These are phyloP conservation scores for Andinoacara biseriatus DNA, from an alignment of 2,113 vertebrate species.

Conservation along the genomic window DNA sequence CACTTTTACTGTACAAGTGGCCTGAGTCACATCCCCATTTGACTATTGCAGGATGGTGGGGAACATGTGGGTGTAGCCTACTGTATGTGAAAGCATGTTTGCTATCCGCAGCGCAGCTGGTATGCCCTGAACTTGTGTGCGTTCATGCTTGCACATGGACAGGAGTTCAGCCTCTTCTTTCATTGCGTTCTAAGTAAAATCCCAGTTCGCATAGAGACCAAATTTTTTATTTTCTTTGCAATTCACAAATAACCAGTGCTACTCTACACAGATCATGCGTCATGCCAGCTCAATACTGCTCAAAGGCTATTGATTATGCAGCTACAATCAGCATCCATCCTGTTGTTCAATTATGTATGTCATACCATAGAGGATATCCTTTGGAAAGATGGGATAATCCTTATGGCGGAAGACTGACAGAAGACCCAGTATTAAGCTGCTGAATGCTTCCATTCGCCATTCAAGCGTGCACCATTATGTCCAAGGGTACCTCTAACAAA, in stretches of 20 bases:
- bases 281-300: constrained; percentile 38
- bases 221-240: constrained; percentile 3
- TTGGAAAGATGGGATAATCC: constrained; percentile 10
- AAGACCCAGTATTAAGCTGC: not conserved
- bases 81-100: constrained; percentile 36
- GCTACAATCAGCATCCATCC: constrained; percentile 31
- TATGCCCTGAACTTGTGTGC: constrained; percentile 19
- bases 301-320: constrained; percentile 47
- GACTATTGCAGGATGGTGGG: constrained; percentile 33
- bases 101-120: constrained; percentile 30
- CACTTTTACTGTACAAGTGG: constrained; percentile 69
- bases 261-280: constrained; percentile 31
- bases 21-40: constrained; percentile 67
- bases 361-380: constrained; percentile 18
- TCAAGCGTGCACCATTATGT: not conserved
- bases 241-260: not conserved
- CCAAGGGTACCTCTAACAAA: not conserved
- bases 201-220: not conserved
- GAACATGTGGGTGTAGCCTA: constrained; percentile 44
- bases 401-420: not conserved
- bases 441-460: not conserved
- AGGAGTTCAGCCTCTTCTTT: not conserved
- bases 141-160: constrained; percentile 9
- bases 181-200: not conserved
- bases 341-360: constrained; percentile 47